phyloP scores from a whole-genome alignment of 2,888 invertebrate genomes.

The Brachypalpus laphriformis region DNA sequence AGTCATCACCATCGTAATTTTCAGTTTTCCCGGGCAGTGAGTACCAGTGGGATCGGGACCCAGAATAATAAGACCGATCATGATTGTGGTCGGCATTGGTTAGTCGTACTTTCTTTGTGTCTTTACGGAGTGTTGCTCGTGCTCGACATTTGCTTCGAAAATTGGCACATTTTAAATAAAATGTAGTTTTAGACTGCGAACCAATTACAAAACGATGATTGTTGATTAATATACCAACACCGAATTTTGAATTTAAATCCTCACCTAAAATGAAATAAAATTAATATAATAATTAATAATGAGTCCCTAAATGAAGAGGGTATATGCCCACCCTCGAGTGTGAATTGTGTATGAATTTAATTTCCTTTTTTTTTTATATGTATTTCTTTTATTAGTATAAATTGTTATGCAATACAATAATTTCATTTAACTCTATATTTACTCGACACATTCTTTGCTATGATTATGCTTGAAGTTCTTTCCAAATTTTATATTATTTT shows the following conservation, averaged over 20 bases:
- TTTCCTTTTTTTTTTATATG: constrained; percentile 3
- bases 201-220: constrained; percentile 80
- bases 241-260: constrained; percentile 36
- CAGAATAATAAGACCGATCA: constrained; percentile 23
- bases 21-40: background rate
- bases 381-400: background rate
- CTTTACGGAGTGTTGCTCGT: constrained; percentile 79
- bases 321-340: background rate
- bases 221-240: constrained; percentile 61
- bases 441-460: constrained; percentile 15
- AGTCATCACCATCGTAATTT: constrained; percentile 4
- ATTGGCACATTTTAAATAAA: constrained; percentile 81
- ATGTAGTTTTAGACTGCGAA: constrained; percentile 79
- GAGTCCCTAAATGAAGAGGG: background rate
- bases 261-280: constrained; percentile 63
- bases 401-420: background rate
- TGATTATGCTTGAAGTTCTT: constrained; percentile 76
- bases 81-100: constrained; percentile 80
- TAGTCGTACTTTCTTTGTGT: constrained; percentile 77
- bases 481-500: constrained; percentile 75
- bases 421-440: constrained; percentile 1
- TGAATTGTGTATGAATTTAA: background rate
- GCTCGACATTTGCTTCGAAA: constrained; percentile 81
- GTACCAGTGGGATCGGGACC: background rate
- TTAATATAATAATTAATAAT: constrained; percentile 11